These are phyloP conservation scores for Syngnathus scovelli DNA, from an alignment of 2,113 vertebrate species.

Conservation along the genomic window DNA sequence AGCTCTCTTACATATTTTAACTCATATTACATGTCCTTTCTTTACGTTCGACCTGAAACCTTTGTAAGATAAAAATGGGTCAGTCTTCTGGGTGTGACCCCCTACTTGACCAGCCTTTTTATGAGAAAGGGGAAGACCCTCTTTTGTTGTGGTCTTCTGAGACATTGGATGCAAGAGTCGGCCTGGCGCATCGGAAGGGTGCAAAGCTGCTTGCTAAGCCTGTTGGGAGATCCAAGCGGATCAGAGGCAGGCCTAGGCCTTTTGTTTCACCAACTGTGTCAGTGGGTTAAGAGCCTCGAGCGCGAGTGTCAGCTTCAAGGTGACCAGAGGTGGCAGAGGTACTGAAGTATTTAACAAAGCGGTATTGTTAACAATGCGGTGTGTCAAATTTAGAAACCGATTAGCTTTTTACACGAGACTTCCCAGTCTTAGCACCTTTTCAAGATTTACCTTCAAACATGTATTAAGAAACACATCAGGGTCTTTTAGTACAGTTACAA, in stretches of 20 bases:
- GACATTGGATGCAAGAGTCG: neutral
- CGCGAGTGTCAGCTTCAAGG: slow-evolving; percentile 36
- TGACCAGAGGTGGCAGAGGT: slow-evolving; percentile 1
- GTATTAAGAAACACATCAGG: too few relatives aligned
- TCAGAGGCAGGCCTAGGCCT: slow-evolving; percentile 30
- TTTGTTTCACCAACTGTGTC: slow-evolving; percentile 59
- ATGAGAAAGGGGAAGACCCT: neutral
- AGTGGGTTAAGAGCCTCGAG: slow-evolving; percentile 61
- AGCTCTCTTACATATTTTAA: too few relatives aligned
- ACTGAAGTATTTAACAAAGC: neutral
- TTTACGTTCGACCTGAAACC: neutral
- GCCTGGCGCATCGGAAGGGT: slow-evolving; percentile 12
- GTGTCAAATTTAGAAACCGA: too few relatives aligned
- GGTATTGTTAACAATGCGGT: too few relatives aligned
- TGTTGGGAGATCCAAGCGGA: slow-evolving; percentile 27
- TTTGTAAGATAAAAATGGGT: neutral
- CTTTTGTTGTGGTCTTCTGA: neutral
- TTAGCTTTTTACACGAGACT: too few relatives aligned
- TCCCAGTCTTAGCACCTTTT: too few relatives aligned
- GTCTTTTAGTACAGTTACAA: too few relatives aligned
- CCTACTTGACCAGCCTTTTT: neutral
- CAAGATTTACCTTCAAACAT: too few relatives aligned
- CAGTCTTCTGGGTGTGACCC: neutral
- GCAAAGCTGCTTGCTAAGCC: slow-evolving; percentile 39
- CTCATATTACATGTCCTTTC: neutral